Evolutionary conservation across 2,113 vertebrate genomes (phyloP).

Genomic region (Nycticebus coucang): DNA sequence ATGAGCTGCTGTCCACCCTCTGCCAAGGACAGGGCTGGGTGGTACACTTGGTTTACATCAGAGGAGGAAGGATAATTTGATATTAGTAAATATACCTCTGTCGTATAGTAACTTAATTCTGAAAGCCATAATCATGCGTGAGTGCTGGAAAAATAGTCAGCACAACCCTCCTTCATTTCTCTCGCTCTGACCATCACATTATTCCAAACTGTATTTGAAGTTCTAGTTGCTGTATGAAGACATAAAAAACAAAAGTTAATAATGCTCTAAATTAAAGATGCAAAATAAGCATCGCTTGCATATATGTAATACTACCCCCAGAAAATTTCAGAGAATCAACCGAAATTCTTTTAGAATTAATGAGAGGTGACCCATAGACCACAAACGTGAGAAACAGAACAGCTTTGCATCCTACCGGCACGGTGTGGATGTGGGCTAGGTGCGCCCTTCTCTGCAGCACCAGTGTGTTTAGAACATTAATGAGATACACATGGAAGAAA

Average conservation of each 20-base stretch:
- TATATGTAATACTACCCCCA: background rate
- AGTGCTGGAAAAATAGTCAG: background rate
- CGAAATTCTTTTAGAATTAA: background rate
- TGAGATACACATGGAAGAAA: background rate
- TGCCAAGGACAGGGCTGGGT: background rate
- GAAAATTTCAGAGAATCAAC: background rate
- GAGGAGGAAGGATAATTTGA: background rate
- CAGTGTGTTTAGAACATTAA: background rate
- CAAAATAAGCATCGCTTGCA: background rate
- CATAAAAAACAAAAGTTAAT: background rate
- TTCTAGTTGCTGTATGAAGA: background rate
- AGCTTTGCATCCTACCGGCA: background rate
- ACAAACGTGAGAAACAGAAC: background rate
- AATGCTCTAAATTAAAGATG: background rate
- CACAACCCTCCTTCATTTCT: background rate
- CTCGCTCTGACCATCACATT: background rate
- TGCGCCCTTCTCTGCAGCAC: background rate
- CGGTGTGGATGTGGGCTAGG: background rate
- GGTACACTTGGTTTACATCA: background rate
- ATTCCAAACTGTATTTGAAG: background rate
- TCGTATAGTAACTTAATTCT: background rate
- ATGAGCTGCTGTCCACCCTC: too few species aligned
- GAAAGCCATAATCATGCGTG: background rate
- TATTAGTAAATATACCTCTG: background rate
- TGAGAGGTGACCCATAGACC: background rate